Percentiles rank a stretch among this genome's conserved stretches.
phyloP scores from a whole-genome alignment of 2,888 invertebrate genomes.

The Melitaea athalia region DNA sequence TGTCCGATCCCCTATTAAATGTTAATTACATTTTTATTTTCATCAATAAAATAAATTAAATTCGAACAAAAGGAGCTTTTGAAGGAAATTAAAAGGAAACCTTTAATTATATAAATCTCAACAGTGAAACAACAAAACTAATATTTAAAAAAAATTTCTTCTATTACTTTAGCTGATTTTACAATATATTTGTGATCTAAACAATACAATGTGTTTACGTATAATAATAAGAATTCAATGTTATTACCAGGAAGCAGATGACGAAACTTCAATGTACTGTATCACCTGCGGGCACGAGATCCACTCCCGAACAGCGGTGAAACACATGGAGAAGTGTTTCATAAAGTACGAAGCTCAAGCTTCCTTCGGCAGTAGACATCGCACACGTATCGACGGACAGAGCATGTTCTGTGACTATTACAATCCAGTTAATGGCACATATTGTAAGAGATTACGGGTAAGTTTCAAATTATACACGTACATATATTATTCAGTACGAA shows the following conservation, averaged over 20 bases:
- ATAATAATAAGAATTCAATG: too few relatives aligned
- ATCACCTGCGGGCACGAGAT: constrained; percentile 98
- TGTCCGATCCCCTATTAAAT: too few relatives aligned
- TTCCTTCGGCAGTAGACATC: constrained; percentile 96
- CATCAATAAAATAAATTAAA: too few relatives aligned
- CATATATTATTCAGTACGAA: too few relatives aligned
- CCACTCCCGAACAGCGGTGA: constrained; percentile 93
- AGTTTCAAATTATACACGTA: constrained; percentile 36
- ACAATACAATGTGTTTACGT: too few relatives aligned
- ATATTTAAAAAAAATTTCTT: too few relatives aligned
- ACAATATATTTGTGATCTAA: neutral
- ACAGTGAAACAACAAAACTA: too few relatives aligned
- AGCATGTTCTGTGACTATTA: constrained; percentile 99
- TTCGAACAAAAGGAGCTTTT: too few relatives aligned
- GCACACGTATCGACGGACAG: constrained; percentile 95
- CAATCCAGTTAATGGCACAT: constrained; percentile 93
- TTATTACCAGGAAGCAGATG: constrained; percentile 76
- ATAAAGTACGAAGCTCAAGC: constrained; percentile 98
- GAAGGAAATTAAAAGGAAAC: too few relatives aligned
- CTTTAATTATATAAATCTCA: too few relatives aligned
- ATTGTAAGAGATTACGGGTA: constrained; percentile 95
- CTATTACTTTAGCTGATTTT: neutral
- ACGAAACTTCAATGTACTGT: constrained; percentile 94
- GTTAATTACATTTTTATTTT: too few relatives aligned
- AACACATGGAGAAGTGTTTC: constrained; percentile 99